These are phyloP conservation scores for Sapayoa aenigma DNA, from an alignment of 2,113 vertebrate genomes.

Conservation along the genomic window DNA sequence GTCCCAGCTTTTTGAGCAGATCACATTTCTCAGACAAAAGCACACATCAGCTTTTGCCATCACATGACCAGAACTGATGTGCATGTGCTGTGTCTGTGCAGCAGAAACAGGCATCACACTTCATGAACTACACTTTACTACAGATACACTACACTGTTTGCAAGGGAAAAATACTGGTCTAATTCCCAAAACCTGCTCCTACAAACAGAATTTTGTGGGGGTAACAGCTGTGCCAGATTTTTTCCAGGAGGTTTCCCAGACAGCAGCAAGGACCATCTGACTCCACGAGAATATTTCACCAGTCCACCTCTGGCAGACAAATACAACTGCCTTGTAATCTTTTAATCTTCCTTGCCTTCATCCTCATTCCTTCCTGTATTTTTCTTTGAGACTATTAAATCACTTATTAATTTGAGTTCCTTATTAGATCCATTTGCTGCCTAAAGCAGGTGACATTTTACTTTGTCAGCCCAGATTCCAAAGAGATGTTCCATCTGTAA, in stretches of 20 bases:
- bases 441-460: not conserved
- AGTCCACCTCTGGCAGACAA: not conserved
- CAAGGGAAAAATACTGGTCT: not conserved
- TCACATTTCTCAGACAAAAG: not conserved
- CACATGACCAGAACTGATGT: not conserved
- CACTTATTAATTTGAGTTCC: slow-evolving; percentile 22
- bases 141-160: not conserved
- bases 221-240: not conserved
- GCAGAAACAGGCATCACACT: not conserved
- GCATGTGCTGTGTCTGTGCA: not conserved
- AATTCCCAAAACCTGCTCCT: not conserved
- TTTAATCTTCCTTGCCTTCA: not conserved
- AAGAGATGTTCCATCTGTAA: not conserved
- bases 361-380: not conserved
- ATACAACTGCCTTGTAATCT: not conserved
- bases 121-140: not conserved
- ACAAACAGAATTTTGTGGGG: not conserved
- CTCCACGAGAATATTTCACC: not conserved
- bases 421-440: not conserved
- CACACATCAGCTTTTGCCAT: not conserved
- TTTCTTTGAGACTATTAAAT: not conserved
- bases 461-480: not conserved
- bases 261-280: not conserved
- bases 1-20: not conserved
- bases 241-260: not conserved